A percentile compares a stretch with the other conserved stretches of the same genome.
These are phyloP conservation scores for Pachypanchax playfairii DNA, from an alignment of 2,113 vertebrate species.

Conservation along the genomic window DNA sequence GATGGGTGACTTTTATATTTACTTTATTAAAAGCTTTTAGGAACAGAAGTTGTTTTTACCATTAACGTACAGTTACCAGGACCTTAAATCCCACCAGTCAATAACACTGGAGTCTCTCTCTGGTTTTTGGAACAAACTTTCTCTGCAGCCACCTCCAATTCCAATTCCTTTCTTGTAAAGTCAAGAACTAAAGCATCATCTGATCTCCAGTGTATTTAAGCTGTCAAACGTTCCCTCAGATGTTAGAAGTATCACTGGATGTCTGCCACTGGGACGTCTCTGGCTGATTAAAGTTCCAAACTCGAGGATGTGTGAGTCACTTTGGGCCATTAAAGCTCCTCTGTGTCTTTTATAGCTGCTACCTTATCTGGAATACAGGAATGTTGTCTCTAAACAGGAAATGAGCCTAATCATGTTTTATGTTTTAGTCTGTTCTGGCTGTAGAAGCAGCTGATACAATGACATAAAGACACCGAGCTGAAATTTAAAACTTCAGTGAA, in stretches of 20 bases:
- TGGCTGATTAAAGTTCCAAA: conserved; percentile 36
- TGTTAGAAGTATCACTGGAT: conserved; percentile 26
- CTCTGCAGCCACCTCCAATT: background rate
- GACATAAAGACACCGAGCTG: conserved; percentile 2
- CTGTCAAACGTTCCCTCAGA: conserved; percentile 8
- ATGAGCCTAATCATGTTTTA: conserved; percentile 41
- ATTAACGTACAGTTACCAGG: background rate
- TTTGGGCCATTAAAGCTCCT: conserved; percentile 31
- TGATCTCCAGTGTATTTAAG: background rate
- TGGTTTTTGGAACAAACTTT: background rate
- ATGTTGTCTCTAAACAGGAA: conserved; percentile 58
- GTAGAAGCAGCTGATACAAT: conserved; percentile 32
- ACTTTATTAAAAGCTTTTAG: too few relatives aligned
- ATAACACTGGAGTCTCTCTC: too few relatives aligned
- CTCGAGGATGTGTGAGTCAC: conserved; percentile 47
- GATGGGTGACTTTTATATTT: background rate
- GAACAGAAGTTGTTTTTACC: too few relatives aligned
- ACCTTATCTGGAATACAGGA: conserved; percentile 37
- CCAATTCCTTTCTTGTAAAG: background rate
- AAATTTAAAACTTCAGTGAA: too few relatives aligned
- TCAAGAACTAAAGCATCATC: conserved; percentile 1
- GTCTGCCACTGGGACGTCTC: conserved; percentile 13
- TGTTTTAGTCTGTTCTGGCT: conserved; percentile 11
- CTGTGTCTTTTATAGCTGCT: conserved; percentile 23
- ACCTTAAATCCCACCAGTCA: background rate